These are phyloP conservation scores for Proterorhinus semilunaris DNA, from an alignment of 2,113 vertebrate genomes.

Conservation along the genomic window DNA sequence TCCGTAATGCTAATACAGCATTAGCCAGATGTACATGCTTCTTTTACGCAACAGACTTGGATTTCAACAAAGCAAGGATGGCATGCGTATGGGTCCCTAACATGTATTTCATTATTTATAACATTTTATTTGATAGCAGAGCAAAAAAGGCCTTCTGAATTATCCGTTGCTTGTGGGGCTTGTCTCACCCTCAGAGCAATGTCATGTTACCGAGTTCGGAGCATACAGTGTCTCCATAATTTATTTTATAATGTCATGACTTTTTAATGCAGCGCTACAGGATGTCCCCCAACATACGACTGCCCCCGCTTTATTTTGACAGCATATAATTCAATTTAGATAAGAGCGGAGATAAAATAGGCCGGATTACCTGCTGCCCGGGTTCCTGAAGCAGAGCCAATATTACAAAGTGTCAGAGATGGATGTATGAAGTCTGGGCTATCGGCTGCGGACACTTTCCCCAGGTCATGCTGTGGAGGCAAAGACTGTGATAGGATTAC, in stretches of 20 bases:
- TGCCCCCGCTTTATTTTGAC: neutral
- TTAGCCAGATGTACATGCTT: too few species aligned
- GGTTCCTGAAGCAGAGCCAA: neutral
- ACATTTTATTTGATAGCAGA: too few species aligned
- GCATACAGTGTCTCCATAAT: constrained; percentile 4
- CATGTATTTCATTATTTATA: too few species aligned
- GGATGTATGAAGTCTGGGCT: constrained; percentile 15
- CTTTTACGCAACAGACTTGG: too few species aligned
- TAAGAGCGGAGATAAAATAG: neutral
- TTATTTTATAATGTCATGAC: constrained; percentile 11
- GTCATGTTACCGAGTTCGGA: constrained; percentile 5
- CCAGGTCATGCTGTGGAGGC: constrained; percentile 41
- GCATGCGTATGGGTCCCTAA: too few species aligned
- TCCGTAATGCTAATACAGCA: too few species aligned
- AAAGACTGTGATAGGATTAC: constrained; percentile 44
- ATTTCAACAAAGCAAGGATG: too few species aligned
- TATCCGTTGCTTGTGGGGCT: too few species aligned
- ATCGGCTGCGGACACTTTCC: constrained; percentile 25
- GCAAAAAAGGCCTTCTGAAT: too few species aligned
- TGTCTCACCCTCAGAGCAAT: constrained; percentile 11
- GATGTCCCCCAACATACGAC: constrained; percentile 3
- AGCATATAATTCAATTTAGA: constrained; percentile 6
- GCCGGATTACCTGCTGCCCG: neutral
- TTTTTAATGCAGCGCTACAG: constrained; percentile 6
- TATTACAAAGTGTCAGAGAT: neutral